Conservation (phyloP, 2,888 invertebrate species). For the Leptopterna dolabrata region DNA sequence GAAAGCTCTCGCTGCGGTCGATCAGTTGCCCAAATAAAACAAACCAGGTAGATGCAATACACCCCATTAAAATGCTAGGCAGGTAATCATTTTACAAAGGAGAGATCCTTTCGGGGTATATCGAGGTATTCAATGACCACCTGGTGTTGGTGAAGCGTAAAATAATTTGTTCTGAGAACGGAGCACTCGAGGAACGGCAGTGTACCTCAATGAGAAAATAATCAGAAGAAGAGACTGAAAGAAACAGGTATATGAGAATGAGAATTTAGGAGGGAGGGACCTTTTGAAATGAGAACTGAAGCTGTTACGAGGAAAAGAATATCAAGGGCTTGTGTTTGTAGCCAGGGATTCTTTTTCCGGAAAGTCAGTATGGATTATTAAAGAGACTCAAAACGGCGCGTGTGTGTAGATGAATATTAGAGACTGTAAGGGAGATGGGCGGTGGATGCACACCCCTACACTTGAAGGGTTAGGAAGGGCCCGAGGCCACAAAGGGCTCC, state of each 20-base stretch:
- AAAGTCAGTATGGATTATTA: conserved; percentile 44
- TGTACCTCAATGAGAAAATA: background rate
- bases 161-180: conserved; percentile 1
- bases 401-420: conserved; percentile 44
- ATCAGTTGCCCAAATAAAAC: no score
- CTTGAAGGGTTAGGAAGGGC: conserved; percentile 5
- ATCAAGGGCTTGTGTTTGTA: background rate
- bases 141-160: background rate
- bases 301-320: background rate
- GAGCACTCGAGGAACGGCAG: background rate
- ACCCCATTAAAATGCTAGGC: no score
- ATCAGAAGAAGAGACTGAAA: background rate
- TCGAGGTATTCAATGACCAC: background rate
- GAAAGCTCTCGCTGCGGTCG: no score
- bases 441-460: background rate
- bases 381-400: conserved; percentile 32
- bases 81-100: no score
- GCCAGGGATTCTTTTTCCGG: background rate
- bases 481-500: conserved; percentile 51
- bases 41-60: no score
- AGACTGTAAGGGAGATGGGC: conserved; percentile 3
- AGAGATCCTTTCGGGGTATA: no score
- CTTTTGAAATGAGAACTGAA: background rate
- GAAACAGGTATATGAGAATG: background rate
- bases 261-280: background rate